These are phyloP conservation scores for Agapornis canus DNA, from an alignment of 2,797 vertebrate genomes.

Conservation along the genomic window DNA sequence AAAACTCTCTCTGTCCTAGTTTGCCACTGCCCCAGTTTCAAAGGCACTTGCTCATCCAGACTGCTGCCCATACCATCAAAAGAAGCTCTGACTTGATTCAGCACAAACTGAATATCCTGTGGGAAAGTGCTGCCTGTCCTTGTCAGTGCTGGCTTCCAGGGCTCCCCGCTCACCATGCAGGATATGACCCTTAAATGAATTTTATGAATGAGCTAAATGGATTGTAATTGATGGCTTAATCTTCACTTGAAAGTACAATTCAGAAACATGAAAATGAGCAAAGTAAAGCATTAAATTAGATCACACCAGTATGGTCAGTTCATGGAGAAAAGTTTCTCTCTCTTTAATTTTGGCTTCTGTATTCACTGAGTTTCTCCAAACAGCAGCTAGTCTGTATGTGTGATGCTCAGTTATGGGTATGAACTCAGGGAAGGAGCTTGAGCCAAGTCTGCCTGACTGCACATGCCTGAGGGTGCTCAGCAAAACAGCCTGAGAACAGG, in stretches of 20 bases:
- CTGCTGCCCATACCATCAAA: not conserved
- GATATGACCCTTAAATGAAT: constrained; percentile 27
- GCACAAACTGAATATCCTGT: not conserved
- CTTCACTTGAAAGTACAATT: constrained; percentile 15
- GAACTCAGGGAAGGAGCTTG: not conserved
- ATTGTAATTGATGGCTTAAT: constrained; percentile 47
- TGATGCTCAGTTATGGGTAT: not conserved
- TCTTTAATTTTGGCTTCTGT: not conserved
- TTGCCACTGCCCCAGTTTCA: constrained; percentile 19
- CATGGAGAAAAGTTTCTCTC: not conserved
- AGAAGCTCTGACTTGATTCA: not conserved
- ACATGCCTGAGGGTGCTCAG: not conserved
- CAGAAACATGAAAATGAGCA: constrained; percentile 4
- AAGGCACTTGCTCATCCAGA: not conserved
- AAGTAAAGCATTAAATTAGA: constrained; percentile 30
- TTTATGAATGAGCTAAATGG: constrained; percentile 58
- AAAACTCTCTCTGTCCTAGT: not conserved
- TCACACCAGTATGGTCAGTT: not conserved
- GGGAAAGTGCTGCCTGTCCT: not conserved
- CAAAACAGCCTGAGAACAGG: not conserved
- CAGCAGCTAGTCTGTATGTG: not conserved
- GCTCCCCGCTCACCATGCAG: not conserved
- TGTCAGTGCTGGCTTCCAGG: not conserved
- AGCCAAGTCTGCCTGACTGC: not conserved
- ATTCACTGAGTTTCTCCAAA: not conserved